These are phyloP conservation scores for Rynchops niger DNA, from an alignment of 2,113 vertebrate species.

Conservation along the genomic window DNA sequence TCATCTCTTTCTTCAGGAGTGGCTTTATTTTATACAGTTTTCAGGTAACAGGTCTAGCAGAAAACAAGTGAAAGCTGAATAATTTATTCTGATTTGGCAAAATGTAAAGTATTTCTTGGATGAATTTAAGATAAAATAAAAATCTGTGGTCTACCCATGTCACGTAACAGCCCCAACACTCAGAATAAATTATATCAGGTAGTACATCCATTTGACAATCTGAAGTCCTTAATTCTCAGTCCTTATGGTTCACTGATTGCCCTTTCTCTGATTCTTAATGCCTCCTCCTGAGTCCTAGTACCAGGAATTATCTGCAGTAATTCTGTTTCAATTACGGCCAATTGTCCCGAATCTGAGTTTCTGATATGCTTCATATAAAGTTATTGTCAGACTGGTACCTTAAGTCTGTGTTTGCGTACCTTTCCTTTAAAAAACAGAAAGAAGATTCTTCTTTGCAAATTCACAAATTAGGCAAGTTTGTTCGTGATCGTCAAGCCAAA, in stretches of 20 bases:
- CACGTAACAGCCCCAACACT: background rate
- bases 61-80: background rate
- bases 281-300: background rate
- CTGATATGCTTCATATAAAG: background rate
- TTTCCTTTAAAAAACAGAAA: background rate
- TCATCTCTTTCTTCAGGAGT: background rate
- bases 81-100: background rate
- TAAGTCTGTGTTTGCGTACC: background rate
- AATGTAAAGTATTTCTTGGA: background rate
- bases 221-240: background rate
- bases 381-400: background rate
- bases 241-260: background rate
- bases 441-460: background rate
- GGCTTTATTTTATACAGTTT: background rate
- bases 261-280: background rate
- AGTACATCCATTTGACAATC: background rate
- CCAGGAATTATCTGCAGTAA: background rate
- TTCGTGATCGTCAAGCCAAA: background rate
- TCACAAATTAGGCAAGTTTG: background rate
- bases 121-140: background rate
- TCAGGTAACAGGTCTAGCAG: background rate
- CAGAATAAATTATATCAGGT: background rate
- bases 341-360: background rate
- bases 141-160: background rate
- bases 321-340: slow-evolving; percentile 16